A percentile compares a stretch with the other conserved stretches of the same genome.
Evolutionary conservation across 2,888 invertebrate species (phyloP).

Genomic region (Margaritifera margaritifera): DNA sequence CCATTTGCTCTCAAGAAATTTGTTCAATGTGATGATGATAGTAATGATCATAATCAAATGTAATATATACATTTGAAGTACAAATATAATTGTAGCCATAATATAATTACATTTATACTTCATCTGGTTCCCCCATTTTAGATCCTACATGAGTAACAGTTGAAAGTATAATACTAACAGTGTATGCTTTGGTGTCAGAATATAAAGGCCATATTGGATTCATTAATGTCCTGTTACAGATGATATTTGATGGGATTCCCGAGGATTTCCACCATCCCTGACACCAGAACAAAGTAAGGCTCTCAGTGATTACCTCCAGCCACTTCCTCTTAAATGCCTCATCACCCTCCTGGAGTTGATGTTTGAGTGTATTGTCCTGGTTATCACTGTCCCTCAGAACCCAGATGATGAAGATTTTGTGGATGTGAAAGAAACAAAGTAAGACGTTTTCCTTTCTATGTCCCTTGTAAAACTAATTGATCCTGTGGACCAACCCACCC

Average conservation of each 20-base stretch:
- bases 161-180: too few species aligned
- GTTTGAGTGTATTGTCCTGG: conserved; percentile 29
- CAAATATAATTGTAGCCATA: too few species aligned
- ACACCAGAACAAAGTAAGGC: conserved; percentile 6
- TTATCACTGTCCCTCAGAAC: conserved; percentile 26
- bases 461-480: too few species aligned
- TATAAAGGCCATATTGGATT: not conserved
- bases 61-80: too few species aligned
- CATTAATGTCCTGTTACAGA: conserved; percentile 3
- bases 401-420: conserved; percentile 17
- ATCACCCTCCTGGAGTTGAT: not conserved
- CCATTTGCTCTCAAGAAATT: too few species aligned
- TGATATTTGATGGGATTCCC: conserved; percentile 22
- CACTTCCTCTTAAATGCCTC: conserved; percentile 13
- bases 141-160: too few species aligned
- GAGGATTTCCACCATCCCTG: conserved; percentile 15
- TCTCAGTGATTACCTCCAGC: conserved; percentile 11
- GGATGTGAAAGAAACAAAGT: not conserved
- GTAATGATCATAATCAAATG: too few species aligned
- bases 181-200: too few species aligned
- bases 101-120: too few species aligned
- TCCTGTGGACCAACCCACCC: too few species aligned
- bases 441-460: not conserved
- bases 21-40: too few species aligned
- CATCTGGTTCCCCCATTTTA: too few species aligned